phyloP scores from a whole-genome alignment of 2,888 invertebrate genomes.

The Caenorhabditis imperialis region DNA sequence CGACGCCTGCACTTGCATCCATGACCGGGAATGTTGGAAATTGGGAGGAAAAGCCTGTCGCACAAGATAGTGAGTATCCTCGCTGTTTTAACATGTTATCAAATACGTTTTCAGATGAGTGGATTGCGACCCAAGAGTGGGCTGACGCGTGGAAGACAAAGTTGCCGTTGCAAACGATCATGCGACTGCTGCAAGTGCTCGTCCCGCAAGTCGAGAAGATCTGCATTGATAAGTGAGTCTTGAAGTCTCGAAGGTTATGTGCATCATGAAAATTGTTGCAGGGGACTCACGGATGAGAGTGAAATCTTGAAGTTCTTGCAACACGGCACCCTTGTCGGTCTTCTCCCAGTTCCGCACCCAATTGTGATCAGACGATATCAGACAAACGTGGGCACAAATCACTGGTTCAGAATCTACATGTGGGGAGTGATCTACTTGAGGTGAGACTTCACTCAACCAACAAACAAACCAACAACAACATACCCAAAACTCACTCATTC shows the following conservation, averaged over 20 bases:
- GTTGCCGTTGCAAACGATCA: conserved; percentile 97
- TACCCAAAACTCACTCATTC: conserved; percentile 72
- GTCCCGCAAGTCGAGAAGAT: conserved; percentile 99
- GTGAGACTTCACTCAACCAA: conserved; percentile 79
- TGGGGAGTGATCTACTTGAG: conserved; percentile 99
- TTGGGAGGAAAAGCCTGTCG: conserved; percentile 58
- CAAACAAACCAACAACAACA: not conserved
- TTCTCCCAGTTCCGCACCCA: conserved; percentile 98
- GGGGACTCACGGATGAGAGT: conserved; percentile 97
- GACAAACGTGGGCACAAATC: conserved; percentile 95
- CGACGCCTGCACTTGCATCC: conserved; percentile 91
- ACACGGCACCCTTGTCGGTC: conserved; percentile 96
- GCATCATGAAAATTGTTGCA: conserved; percentile 78
- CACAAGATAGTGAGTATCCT: conserved; percentile 46
- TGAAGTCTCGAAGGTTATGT: no score
- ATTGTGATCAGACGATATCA: conserved; percentile 99
- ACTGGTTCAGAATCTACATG: conserved; percentile 99
- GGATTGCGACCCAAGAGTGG: conserved; percentile 97
- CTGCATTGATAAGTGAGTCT: conserved; percentile 94
- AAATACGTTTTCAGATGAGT: conserved; percentile 79
- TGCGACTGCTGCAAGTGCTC: conserved; percentile 96
- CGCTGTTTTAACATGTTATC: not conserved
- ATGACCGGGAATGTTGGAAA: conserved; percentile 84
- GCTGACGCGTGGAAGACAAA: conserved; percentile 94
- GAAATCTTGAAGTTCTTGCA: conserved; percentile 98